Base-by-base conservation (phyloP, 2,888 invertebrate genomes). In the Opisthograptis luteolata region DNA sequence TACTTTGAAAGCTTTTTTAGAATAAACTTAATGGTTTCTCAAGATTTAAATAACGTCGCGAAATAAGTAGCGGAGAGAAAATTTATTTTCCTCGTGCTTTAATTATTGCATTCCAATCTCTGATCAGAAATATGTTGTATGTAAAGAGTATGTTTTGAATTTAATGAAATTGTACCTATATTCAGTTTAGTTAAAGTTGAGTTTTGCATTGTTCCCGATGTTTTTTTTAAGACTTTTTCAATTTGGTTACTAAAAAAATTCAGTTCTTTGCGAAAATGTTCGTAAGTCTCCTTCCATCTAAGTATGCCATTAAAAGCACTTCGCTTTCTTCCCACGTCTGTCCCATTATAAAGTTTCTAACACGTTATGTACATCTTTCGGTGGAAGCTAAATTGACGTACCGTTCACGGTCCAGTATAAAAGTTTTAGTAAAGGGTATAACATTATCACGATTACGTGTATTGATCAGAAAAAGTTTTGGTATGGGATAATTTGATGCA, bases 271-370 rank as follows among this genome's bases (percentile, higher is more conserved):
- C 45, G 17, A 30, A 31, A 49, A 41, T 37, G 27, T 37, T 34
- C 22, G 32, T 10, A 45, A 47, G 36, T 44, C 34, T 32, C 8
- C 42, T 55, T 48, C 52, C 51, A 48, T 46, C 35, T 55, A 59
- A 56, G 58, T 56, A 44, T 55, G 63, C 66, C 71, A 74, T 76
- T 73, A 79, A 64, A 62, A 64, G 58, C 65, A 68, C 73, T 83
- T 73, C 61, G 66, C 60, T 64, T 43, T 62, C 67, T 58, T 48
- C 61, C 66, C 81, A 79, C 81, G 79, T 76, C 71, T 69, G 45
- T 41, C 65, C 75, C 77, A 79, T 84, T 80, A 79, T 62, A 69
- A 81, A 83, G 69, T 81, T 83, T 73, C 64, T 49, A 60, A 72
- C 68, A 70, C 73, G 73, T 73, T 70, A 73, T 60, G 69, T 69